Evolutionary conservation across 2,888 invertebrate species (phyloP), one percentile per base, ranked within the genome.

Genomic region (Eilema griseolum): DNA sequence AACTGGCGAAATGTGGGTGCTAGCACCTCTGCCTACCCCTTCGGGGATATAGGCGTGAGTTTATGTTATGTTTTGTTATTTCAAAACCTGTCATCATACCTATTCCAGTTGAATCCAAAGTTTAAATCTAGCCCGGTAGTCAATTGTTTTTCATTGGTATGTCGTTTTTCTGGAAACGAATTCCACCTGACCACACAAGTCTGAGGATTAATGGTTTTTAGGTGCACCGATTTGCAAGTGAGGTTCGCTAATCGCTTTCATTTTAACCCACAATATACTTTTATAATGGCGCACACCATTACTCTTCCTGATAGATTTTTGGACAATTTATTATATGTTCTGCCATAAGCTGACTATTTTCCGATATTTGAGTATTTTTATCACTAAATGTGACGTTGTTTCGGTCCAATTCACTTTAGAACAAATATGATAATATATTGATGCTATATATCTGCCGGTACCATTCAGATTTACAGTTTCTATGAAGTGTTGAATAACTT

Each of bases 271-370:
- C 11, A 68, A 60, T 16, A 72, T 73, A 68, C 56, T 67, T 59
- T 65, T 74, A 70, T 75, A 75, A 73, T 81, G 65, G 74, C 66
- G 28, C 69, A 62, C 66, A 73, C 78, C 79, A 83, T 84, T 84
- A 83, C 80, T 84, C 85, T 83, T 85, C 76, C 78, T 84, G 85
- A 85, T 85, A 80, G 84, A 84, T 84, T 83, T 79, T 78, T 66
- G 74, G 75, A 64, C 76, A 74, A 82, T 85, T 70, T 77, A 77
- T 81, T 82, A 78, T 75, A 63, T 83, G 72, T 76, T 77, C 70
- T 64, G 77, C 74, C 77, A 83, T 81, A 81, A 79, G 81, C 79
- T 68, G 77, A 79, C 82, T 75, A 79, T 73, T 81, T 75, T 72
- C 71, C 66, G 67, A 75, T 75, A 73, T 81, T 77, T 75, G 73